These are phyloP conservation scores for Rousettus madagascariensis DNA, from an alignment of 2,797 vertebrate species.

Conservation along the genomic window DNA sequence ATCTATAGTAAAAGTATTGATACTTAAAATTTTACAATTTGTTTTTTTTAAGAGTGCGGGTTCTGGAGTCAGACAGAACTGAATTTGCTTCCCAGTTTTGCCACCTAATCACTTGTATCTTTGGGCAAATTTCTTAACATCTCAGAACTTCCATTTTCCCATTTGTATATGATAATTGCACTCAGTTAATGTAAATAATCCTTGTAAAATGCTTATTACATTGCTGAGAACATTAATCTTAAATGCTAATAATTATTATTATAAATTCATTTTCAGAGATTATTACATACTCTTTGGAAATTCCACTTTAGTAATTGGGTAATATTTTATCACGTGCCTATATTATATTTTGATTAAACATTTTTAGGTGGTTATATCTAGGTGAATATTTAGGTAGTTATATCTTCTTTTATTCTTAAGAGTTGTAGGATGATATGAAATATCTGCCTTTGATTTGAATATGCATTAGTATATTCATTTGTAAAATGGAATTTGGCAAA, in stretches of 20 bases:
- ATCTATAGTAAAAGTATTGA: not conserved
- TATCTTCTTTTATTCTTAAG: not conserved
- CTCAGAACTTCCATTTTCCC: not conserved
- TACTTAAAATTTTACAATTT: not conserved
- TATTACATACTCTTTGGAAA: not conserved
- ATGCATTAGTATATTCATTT: not conserved
- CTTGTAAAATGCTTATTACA: not conserved
- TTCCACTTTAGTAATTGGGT: not conserved
- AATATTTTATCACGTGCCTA: not conserved
- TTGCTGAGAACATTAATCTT: not conserved
- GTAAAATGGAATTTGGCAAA: not conserved
- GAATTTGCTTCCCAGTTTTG: not conserved
- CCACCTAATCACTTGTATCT: not conserved
- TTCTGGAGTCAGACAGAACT: not conserved
- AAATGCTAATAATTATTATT: not conserved
- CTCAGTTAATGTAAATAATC: not conserved
- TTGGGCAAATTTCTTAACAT: not conserved
- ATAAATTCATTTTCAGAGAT: constrained; percentile 16
- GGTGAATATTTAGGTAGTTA: not conserved
- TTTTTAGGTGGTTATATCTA: not conserved
- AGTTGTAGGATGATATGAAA: not conserved
- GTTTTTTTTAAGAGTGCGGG: not conserved
- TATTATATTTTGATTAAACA: not conserved
- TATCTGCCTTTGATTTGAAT: not conserved
- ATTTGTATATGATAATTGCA: not conserved